Evolutionary conservation across 2,888 invertebrate species (phyloP).

Genomic region (Xanthia icteritia): DNA sequence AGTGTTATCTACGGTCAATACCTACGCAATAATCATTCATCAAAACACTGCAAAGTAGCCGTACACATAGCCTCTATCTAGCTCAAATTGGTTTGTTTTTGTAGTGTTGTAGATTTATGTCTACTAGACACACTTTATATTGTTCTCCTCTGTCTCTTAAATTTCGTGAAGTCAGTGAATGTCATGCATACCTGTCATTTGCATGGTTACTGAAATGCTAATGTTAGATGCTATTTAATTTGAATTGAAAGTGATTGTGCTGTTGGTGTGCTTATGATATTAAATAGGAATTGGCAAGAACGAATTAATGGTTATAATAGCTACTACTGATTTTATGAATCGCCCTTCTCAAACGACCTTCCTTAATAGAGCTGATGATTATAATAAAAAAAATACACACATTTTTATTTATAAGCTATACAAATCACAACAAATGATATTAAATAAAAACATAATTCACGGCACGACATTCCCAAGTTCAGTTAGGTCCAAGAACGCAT

Average conservation of each 20-base stretch:
- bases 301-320: conserved; percentile 46
- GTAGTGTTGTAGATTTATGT: too few species aligned
- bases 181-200: too few species aligned
- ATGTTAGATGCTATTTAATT: too few species aligned
- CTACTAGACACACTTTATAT: too few species aligned
- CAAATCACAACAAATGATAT: conserved; percentile 7
- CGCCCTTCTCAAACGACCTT: conserved; percentile 24
- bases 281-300: conserved; percentile 41
- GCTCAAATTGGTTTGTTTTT: too few species aligned
- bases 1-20: conserved; percentile 52
- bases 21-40: conserved; percentile 51
- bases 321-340: not conserved
- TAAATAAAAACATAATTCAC: conserved; percentile 40
- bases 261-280: too few species aligned
- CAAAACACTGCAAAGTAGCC: conserved; percentile 36
- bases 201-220: too few species aligned
- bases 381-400: not conserved
- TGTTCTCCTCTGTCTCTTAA: too few species aligned
- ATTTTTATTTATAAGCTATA: not conserved
- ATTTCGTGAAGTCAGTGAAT: too few species aligned
- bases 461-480: conserved; percentile 41
- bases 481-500: conserved; percentile 57
- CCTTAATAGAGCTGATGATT: not conserved
- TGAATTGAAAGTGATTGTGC: too few species aligned
- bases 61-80: too few species aligned